Evolutionary conservation across 2,888 invertebrate genomes (phyloP).

Genomic region (Perizoma flavofasciatum): DNA sequence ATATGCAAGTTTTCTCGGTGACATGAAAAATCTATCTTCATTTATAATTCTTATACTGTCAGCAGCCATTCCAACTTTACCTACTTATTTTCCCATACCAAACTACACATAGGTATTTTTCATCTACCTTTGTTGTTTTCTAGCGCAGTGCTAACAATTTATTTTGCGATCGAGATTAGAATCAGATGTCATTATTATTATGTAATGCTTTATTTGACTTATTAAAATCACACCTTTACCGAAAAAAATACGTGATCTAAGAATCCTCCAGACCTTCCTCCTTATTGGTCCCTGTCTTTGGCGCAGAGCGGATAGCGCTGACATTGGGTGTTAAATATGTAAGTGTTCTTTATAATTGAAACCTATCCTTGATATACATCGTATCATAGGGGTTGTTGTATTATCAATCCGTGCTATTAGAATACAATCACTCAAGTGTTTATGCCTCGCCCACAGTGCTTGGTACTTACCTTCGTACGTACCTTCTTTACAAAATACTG

Average conservation of each 20-base stretch:
- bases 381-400: slow-evolving; percentile 26
- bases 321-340: slow-evolving; percentile 17
- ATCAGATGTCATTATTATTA: too few species aligned
- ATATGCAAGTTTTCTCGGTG: not conserved
- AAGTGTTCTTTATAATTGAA: slow-evolving; percentile 22
- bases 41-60: not conserved
- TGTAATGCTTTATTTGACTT: not conserved
- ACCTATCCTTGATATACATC: slow-evolving; percentile 21
- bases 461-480: slow-evolving; percentile 50
- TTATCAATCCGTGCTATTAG: slow-evolving; percentile 28
- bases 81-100: not conserved
- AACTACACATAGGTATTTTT: not conserved
- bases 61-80: not conserved
- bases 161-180: too few species aligned
- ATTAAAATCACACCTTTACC: not conserved
- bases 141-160: too few species aligned
- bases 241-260: slow-evolving; percentile 15
- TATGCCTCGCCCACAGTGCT: slow-evolving; percentile 44
- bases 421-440: slow-evolving; percentile 39
- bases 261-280: slow-evolving; percentile 21
- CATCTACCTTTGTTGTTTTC: too few species aligned
- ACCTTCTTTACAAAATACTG: slow-evolving; percentile 38
- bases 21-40: not conserved
- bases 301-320: slow-evolving; percentile 12
- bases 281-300: slow-evolving; percentile 10